A percentile compares a stretch with the other conserved stretches of the same genome.
Conservation (phyloP, 2,797 vertebrate genomes). For the Chromis chromis region DNA sequence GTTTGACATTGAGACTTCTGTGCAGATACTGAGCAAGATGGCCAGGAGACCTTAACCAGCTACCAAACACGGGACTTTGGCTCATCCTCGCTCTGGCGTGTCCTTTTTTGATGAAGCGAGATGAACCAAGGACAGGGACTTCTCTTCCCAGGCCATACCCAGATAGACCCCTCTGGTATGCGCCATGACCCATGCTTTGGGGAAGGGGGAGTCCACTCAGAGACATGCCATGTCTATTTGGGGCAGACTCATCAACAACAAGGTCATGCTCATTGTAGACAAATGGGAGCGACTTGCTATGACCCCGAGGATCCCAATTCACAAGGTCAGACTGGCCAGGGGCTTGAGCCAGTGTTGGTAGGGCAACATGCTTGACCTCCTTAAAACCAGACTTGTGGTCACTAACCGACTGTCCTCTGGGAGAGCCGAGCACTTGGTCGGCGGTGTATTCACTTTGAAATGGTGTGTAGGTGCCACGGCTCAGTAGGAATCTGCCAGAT, state of each 20-base stretch:
- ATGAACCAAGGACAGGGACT: constrained; percentile 18
- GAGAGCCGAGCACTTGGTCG: constrained; percentile 26
- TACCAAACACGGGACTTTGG: background rate
- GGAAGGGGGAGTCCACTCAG: constrained; percentile 25
- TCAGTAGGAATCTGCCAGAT: constrained; percentile 12
- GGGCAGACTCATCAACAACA: constrained; percentile 52
- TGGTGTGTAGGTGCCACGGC: constrained; percentile 6
- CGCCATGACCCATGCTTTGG: constrained; percentile 31
- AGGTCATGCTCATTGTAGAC: constrained; percentile 49
- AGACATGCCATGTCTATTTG: constrained; percentile 58
- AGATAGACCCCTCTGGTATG: constrained; percentile 35
- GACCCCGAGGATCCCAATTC: constrained; percentile 53
- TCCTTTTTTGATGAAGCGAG: background rate
- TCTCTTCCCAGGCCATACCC: constrained; percentile 1
- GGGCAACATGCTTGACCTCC: constrained; percentile 60
- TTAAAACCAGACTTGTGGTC: constrained; percentile 50
- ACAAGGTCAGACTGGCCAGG: constrained; percentile 43
- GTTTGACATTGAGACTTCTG: constrained; percentile 7
- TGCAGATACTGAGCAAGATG: background rate
- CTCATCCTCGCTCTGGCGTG: background rate
- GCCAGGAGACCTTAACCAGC: constrained; percentile 5
- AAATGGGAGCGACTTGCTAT: constrained; percentile 21
- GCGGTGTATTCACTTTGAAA: constrained; percentile 18
- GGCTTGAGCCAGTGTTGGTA: constrained; percentile 31
- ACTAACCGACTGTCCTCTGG: constrained; percentile 32